Conservation (phyloP, 2,113 vertebrate genomes). For the Tiliqua scincoides region DNA sequence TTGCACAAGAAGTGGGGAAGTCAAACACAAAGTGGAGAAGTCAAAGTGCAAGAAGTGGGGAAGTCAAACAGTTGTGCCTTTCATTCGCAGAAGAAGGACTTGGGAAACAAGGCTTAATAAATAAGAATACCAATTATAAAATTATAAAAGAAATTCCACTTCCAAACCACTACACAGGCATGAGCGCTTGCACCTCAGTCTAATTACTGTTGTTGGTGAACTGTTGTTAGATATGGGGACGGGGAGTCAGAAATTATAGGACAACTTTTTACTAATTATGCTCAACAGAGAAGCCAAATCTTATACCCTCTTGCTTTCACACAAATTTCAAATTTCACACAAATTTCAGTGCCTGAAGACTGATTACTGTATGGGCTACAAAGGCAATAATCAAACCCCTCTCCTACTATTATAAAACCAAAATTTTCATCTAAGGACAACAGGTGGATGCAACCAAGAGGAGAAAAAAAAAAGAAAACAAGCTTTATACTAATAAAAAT, state of each 20-base stretch:
- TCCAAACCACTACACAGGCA: too few relatives aligned
- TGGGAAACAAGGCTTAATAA: not conserved
- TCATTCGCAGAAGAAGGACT: too few relatives aligned
- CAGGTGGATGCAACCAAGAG: not conserved
- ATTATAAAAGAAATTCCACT: not conserved
- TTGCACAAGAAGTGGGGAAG: too few relatives aligned
- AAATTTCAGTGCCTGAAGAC: not conserved
- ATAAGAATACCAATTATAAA: not conserved
- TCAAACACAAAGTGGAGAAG: too few relatives aligned
- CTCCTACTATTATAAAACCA: not conserved
- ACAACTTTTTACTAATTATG: not conserved
- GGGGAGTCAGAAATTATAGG: not conserved
- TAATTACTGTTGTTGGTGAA: not conserved
- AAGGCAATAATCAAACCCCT: not conserved
- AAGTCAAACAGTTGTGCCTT: too few relatives aligned
- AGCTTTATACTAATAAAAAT: not conserved
- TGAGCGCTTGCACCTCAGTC: not conserved
- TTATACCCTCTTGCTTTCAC: not conserved
- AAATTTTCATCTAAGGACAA: conserved; percentile 5
- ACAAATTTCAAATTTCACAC: too few relatives aligned
- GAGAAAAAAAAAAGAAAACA: not conserved
- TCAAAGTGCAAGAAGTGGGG: too few relatives aligned
- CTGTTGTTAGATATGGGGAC: not conserved
- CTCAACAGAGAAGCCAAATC: not conserved
- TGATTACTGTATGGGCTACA: not conserved